Conservation (phyloP, 2,113 vertebrate genomes). For the Cromileptes altivelis region DNA sequence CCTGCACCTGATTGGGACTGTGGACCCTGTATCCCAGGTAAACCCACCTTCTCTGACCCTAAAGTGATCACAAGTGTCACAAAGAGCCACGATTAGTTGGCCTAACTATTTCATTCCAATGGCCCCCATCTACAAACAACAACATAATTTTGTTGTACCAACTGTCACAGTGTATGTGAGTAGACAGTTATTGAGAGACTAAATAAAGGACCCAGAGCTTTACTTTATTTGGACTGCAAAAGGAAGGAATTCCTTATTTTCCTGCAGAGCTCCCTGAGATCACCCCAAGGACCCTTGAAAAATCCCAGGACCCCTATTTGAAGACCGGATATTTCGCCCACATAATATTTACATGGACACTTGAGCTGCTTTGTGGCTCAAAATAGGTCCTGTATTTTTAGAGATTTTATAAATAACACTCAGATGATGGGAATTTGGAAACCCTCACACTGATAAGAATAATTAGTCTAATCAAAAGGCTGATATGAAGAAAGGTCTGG, state of each 20-base stretch:
- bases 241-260: neutral
- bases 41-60: neutral
- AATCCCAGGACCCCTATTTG: neutral
- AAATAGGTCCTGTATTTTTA: neutral
- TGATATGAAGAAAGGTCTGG: neutral
- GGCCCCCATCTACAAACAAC: neutral
- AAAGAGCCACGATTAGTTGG: neutral
- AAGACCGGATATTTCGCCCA: no score
- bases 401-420: neutral
- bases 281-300: neutral
- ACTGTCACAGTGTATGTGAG: neutral
- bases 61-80: neutral
- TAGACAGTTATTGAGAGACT: neutral
- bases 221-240: neutral
- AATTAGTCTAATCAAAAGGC: neutral
- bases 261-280: neutral
- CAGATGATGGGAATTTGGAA: neutral
- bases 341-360: neutral
- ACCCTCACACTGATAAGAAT: neutral
- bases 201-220: neutral
- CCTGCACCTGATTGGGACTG: conserved; percentile 2
- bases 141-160: neutral
- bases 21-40: neutral
- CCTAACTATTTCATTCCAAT: neutral
- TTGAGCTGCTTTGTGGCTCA: neutral